Percentiles rank a stretch among this genome's conserved stretches.
Conservation (phyloP, 2,113 vertebrate genomes). For the Peromyscus polionotus region DNA sequence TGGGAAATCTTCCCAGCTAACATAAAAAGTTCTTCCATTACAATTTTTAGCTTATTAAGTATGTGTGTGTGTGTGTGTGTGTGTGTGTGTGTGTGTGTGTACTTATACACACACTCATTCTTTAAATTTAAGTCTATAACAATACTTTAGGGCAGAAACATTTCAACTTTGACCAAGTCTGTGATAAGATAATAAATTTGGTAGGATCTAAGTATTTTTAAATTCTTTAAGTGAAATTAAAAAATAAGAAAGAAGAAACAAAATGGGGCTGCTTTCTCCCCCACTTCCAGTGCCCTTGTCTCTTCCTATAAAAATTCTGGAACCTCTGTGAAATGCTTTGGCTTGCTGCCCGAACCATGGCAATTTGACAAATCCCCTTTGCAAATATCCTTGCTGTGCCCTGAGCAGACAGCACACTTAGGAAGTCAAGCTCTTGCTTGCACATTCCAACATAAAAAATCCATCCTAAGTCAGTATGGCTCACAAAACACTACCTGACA, state of each 20-base stretch:
- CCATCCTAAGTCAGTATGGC: not conserved
- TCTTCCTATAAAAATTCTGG: not conserved
- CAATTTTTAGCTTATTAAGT: not conserved
- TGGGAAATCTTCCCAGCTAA: not conserved
- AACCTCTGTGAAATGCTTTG: not conserved
- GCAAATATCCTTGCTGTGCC: not conserved
- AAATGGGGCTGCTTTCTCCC: not conserved
- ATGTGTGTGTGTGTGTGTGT: not conserved
- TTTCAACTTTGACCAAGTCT: constrained; percentile 41
- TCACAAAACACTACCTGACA: not conserved
- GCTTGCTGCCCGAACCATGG: not conserved
- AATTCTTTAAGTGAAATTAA: not conserved
- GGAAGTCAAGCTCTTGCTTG: not conserved
- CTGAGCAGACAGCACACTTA: not conserved
- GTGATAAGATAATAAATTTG: not conserved
- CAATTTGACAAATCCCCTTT: not conserved
- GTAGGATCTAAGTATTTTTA: not conserved
- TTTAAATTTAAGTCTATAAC: not conserved
- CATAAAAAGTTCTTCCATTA: not conserved
- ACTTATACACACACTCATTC: not conserved
- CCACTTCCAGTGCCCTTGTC: not conserved
- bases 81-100: not conserved
- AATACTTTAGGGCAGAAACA: constrained; percentile 36
- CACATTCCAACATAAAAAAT: not conserved
- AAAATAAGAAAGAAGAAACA: not conserved